phyloP scores from a whole-genome alignment of 2,888 invertebrate species.

The Aphelenchoides bicaudatus region DNA sequence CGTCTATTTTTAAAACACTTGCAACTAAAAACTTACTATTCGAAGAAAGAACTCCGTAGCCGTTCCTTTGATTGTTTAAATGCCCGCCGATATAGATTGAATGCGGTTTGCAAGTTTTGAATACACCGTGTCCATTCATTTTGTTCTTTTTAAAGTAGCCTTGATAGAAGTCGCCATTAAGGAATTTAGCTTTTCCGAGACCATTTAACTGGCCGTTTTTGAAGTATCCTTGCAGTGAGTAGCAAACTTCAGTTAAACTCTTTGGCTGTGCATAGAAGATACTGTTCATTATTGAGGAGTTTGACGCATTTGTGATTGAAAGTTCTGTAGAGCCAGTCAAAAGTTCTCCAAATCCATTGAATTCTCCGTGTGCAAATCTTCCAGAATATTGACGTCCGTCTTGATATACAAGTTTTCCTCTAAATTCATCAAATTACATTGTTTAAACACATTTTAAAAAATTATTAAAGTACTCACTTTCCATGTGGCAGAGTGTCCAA shows the following conservation, averaged over 20 bases:
- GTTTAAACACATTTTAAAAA: slow-evolving; percentile 25
- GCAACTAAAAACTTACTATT: slow-evolving; percentile 28
- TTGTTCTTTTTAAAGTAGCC: slow-evolving; percentile 81
- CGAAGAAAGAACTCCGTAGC: slow-evolving; percentile 66
- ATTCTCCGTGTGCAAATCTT: slow-evolving; percentile 73
- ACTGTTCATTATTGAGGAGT: slow-evolving; percentile 27
- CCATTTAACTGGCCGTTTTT: slow-evolving; percentile 74
- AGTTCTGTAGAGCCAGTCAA: not conserved
- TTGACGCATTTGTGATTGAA: slow-evolving; percentile 9
- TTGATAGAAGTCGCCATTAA: slow-evolving; percentile 77
- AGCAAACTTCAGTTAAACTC: not conserved
- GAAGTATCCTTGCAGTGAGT: slow-evolving; percentile 26
- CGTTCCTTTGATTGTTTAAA: slow-evolving; percentile 73
- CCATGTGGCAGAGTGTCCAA: slow-evolving; percentile 79
- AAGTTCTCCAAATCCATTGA: slow-evolving; percentile 54
- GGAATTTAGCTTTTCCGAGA: slow-evolving; percentile 72
- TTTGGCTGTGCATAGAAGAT: slow-evolving; percentile 27
- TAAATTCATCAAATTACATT: slow-evolving; percentile 36
- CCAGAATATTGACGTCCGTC: slow-evolving; percentile 79
- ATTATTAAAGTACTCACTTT: slow-evolving; percentile 58
- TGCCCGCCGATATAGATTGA: slow-evolving; percentile 82
- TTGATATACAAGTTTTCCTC: slow-evolving; percentile 76
- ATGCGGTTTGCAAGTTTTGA: slow-evolving; percentile 19
- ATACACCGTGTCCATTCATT: slow-evolving; percentile 78
- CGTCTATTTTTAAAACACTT: too few species aligned